Percentiles rank a stretch among this genome's conserved stretches.
Conservation (phyloP, 2,888 invertebrate species). For the Perdita meconis region DNA sequence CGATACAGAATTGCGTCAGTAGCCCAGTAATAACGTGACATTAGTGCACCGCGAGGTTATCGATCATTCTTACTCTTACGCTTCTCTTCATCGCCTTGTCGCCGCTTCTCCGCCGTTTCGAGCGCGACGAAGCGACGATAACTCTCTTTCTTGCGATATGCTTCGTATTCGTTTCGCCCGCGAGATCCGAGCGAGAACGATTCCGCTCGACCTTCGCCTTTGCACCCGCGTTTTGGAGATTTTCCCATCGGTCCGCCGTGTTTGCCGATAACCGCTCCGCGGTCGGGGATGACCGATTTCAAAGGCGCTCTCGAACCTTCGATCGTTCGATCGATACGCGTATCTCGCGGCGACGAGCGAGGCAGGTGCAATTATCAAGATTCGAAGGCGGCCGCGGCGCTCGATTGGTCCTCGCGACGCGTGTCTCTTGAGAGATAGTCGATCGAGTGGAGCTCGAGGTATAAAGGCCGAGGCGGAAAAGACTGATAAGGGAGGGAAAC, state of each 20-base stretch:
- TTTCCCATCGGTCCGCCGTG: conserved; percentile 23
- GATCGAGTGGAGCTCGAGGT: neutral
- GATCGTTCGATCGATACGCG: neutral
- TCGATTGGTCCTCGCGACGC: neutral
- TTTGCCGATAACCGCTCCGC: neutral
- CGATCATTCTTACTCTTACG: conserved; percentile 43
- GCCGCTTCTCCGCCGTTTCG: conserved; percentile 10
- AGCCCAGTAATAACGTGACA: conserved; percentile 61
- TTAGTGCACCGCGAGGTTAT: conserved; percentile 66
- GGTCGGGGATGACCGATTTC: neutral
- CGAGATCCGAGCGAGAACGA: conserved; percentile 24
- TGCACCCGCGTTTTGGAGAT: conserved; percentile 36
- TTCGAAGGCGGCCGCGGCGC: neutral
- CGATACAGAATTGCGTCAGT: conserved; percentile 77
- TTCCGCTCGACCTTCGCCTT: conserved; percentile 37
- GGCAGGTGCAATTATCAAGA: neutral
- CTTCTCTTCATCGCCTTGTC: conserved; percentile 14
- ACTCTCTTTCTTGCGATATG: conserved; percentile 45
- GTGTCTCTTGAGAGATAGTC: neutral
- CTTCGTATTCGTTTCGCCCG: conserved; percentile 11
- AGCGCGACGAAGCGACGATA: conserved; percentile 36
- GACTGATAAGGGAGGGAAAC: neutral
- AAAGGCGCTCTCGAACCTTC: neutral
- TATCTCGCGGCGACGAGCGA: neutral
- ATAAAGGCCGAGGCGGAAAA: neutral